Evolutionary conservation across 2,888 invertebrate genomes (phyloP), one percentile per base, ranked within the genome.

Genomic region (Corythucha ciliata): DNA sequence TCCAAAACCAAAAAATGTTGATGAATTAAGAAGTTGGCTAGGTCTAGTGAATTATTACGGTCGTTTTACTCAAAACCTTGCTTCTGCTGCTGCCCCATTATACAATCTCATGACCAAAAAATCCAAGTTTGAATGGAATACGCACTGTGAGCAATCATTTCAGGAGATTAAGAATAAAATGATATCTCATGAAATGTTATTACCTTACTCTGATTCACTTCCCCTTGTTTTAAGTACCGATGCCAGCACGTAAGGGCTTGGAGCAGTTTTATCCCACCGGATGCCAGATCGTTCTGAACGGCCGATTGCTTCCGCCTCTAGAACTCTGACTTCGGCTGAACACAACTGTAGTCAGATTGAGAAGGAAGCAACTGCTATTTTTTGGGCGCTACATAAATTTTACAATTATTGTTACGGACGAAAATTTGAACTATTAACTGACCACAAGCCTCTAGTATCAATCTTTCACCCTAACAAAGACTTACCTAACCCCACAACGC

Each of bases 31-130:
- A 39, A 21, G 21, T 20, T 39, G 18, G 7, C 39, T 39, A 4
- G 39, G 39, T 21, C 7, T 39, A 16, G 21, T 39, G 6, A 39
- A 39, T 12, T 39, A 39, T 39, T 39, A 39, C 21, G n/a, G 14
- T 18, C 39, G 39, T 5, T 39, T 39, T 12, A 39, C 22, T 39
- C 39, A 20, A 5, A 21, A n/a, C n/a, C 4, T 22, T 5, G 39
- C 39, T 12, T 7, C 18, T 21, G 21, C n/a, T 4, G 21, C 22
- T n/a, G 21, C 18, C 21, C n/a, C 6, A n/a, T 39, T 39, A 20
- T 39, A 39, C 39, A 12, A 39, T 14, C 39, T 39, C 22, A 20
- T 39, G 5, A 39, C 18, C 7, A 39, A 39, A 18, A 22, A 22
- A 4, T 7, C 12, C 5, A 12, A n/a, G 5, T 39, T 39, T 5